Conservation (phyloP, 2,888 invertebrate genomes). For the Cryptophagus acutangulus region DNA sequence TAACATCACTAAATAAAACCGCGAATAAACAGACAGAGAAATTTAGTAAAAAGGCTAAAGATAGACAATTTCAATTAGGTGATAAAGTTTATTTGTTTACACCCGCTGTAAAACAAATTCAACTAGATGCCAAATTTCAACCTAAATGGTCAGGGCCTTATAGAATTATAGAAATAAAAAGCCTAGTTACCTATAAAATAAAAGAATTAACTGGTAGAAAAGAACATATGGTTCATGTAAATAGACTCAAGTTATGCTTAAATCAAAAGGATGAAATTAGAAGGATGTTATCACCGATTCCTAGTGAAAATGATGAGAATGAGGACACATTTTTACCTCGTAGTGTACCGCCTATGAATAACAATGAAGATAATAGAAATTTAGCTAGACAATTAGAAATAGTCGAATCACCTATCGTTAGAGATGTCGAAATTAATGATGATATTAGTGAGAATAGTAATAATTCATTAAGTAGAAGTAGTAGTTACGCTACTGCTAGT, state of each 20-base stretch:
- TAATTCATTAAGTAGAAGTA: too few relatives aligned
- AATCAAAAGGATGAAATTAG: too few relatives aligned
- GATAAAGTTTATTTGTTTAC: slow-evolving; percentile 10
- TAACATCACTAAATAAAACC: background rate
- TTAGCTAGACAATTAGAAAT: too few relatives aligned
- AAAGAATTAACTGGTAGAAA: slow-evolving; percentile 8
- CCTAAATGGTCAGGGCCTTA: slow-evolving; percentile 1
- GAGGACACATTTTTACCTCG: too few relatives aligned
- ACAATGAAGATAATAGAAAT: background rate
- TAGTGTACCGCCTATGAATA: background rate
- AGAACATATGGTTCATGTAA: slow-evolving; percentile 4
- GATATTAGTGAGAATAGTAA: too few relatives aligned
- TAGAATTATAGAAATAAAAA: slow-evolving; percentile 7
- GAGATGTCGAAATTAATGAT: too few relatives aligned
- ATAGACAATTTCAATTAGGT: slow-evolving; percentile 7
- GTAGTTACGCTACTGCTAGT: too few relatives aligned
- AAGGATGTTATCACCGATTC: too few relatives aligned
- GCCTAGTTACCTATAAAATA: slow-evolving; percentile 17
- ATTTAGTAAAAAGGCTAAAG: background rate
- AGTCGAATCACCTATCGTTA: too few relatives aligned
- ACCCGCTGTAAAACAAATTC: background rate
- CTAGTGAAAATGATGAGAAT: background rate
- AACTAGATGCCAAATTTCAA: slow-evolving; percentile 1
- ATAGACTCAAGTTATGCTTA: slow-evolving; percentile 2
- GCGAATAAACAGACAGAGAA: background rate